phyloP scores from a whole-genome alignment of 2,888 invertebrate genomes.

The Tetrapedia diversipes region DNA sequence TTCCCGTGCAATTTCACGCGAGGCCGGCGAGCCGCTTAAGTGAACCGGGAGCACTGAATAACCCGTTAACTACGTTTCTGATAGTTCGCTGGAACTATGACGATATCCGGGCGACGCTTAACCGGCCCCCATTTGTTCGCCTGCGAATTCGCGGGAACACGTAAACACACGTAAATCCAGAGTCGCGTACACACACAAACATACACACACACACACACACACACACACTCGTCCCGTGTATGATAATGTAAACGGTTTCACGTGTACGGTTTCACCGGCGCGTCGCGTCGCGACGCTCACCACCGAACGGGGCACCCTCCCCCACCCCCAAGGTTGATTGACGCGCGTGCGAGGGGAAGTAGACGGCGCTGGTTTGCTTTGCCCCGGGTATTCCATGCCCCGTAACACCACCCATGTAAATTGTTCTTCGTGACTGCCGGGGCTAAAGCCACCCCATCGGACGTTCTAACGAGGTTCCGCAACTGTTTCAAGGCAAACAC shows the following conservation, averaged over 20 bases:
- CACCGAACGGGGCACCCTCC: constrained; percentile 31
- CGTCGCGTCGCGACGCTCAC: no score
- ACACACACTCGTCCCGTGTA: constrained; percentile 30
- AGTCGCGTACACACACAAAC: no score
- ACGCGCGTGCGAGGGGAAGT: constrained; percentile 60
- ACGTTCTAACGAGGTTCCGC: constrained; percentile 71
- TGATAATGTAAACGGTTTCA: constrained; percentile 54
- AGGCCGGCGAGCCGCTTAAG: constrained; percentile 39
- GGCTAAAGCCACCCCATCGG: constrained; percentile 64
- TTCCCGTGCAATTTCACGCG: constrained; percentile 46
- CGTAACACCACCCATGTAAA: constrained; percentile 70
- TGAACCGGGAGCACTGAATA: constrained; percentile 48
- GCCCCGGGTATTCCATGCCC: constrained; percentile 58
- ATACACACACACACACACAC: no score
- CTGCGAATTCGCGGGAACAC: constrained; percentile 57
- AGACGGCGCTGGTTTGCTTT: constrained; percentile 59
- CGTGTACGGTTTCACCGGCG: constrained; percentile 43
- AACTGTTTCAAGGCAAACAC: constrained; percentile 53
- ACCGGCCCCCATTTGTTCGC: constrained; percentile 55
- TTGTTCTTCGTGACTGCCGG: constrained; percentile 74
- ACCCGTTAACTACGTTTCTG: constrained; percentile 56
- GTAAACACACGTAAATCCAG: constrained; percentile 56
- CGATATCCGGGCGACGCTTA: constrained; percentile 55
- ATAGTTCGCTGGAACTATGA: constrained; percentile 52
- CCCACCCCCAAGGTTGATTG: constrained; percentile 62